A percentile compares a stretch with the other conserved stretches of the same genome.
phyloP scores from a whole-genome alignment of 1,140 invertebrate genomes.

The Cotesia chilonis region DNA sequence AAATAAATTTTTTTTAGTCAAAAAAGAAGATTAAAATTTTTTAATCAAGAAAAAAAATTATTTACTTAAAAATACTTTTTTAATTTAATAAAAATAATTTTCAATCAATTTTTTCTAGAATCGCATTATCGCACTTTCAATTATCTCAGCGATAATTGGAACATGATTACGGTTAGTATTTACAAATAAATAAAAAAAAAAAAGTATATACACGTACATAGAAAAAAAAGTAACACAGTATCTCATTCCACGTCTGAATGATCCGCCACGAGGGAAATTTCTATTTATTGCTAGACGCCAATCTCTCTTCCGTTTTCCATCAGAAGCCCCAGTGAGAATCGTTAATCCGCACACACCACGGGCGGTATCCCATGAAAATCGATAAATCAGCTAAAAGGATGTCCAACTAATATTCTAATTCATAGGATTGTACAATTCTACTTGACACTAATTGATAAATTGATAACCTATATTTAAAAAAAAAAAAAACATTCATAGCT shows the following conservation, averaged over 20 bases:
- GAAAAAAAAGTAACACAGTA: background rate
- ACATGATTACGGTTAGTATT: too few relatives aligned
- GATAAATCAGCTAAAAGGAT: constrained; percentile 19
- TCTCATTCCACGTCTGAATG: constrained; percentile 33
- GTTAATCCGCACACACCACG: constrained; percentile 29
- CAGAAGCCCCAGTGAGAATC: constrained; percentile 23
- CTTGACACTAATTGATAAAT: constrained; percentile 7
- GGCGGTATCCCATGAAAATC: constrained; percentile 14
- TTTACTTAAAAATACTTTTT: too few relatives aligned
- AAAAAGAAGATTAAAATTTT: too few relatives aligned
- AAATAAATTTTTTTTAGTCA: too few relatives aligned
- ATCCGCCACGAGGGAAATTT: constrained; percentile 37
- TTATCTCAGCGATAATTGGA: too few relatives aligned
- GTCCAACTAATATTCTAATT: background rate
- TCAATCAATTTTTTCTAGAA: too few relatives aligned
- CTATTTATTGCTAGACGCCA: constrained; percentile 32
- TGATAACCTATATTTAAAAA: constrained; percentile 6
- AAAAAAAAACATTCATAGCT: background rate
- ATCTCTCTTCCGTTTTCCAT: constrained; percentile 34
- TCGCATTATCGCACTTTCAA: too few relatives aligned
- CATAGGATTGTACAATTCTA: constrained; percentile 2
- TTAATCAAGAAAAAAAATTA: too few relatives aligned
- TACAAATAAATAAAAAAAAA: too few relatives aligned
- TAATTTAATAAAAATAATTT: too few relatives aligned
- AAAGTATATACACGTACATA: too few relatives aligned